Base-by-base conservation (phyloP, 2,797 vertebrate genomes). In the Pipistrellus kuhlii region DNA sequence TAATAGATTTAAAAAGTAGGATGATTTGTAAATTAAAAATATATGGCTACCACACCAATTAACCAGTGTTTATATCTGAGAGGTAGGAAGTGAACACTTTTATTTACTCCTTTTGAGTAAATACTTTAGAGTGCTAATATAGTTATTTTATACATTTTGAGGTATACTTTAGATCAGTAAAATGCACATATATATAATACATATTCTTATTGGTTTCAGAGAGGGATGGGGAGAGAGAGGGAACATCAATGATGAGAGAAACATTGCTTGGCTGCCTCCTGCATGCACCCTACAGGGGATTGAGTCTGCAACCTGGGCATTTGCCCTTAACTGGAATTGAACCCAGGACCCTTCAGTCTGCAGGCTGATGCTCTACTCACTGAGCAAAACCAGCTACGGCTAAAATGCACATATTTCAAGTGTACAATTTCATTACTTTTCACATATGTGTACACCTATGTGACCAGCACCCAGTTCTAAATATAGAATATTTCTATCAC, bases 1-100 rank as follows among this genome's bases (percentile, higher is more conserved):
- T 20, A 90, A 80, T 15, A 35, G 32, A 76, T 84, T 96, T 71
- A 72, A 84, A 94, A 94, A 84, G 32, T 9, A 85, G 11, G 44
- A 18, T 88, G 38, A 86, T 90, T 80, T 84, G 4, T 84, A 90
- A 91, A 89, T 80, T 66, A 21, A 94, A 76, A 73, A 44, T 53
- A 8, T 6, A 6, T 69, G 66, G 44, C 44, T 88, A 90, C 21
- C 66, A 30, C 86, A 72, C 9, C 51, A 72, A 25, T 77, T 91
- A 59, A 59, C 75, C 2, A 81, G 8, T 80, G 82, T 41, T 68
- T 71, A 6, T 35, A 72, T 87, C 46, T 93, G 72, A 85, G 59
- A 48, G 8, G 32, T 87, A 35, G 84, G 18, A 94, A 87, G 48
- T 72, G 38, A 89, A 87, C 64, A 17, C 9, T 27, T 94, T 88